These are phyloP conservation scores for Pangasius krempfi DNA, from an alignment of 2,797 vertebrate genomes.

Conservation along the genomic window DNA sequence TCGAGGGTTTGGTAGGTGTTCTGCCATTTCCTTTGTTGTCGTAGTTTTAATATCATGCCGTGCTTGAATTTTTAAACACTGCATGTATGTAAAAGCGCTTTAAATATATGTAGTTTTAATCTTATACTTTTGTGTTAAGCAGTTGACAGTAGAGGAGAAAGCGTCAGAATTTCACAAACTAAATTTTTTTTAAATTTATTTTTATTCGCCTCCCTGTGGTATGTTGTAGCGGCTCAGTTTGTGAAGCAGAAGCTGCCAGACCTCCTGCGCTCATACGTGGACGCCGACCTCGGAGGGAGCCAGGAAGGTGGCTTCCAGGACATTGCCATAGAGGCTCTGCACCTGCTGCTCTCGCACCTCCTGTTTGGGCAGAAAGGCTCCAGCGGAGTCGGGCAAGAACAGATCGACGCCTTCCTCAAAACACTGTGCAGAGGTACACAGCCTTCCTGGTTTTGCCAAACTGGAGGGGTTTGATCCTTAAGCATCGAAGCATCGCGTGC, in stretches of 20 bases:
- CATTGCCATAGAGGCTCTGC: slow-evolving; percentile 99
- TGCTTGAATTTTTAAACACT: not conserved
- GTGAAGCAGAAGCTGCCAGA: slow-evolving; percentile 99
- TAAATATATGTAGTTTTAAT: not conserved
- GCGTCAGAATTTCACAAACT: not conserved
- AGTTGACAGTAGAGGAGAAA: not conserved
- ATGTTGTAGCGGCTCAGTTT: slow-evolving; percentile 88
- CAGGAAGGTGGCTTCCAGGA: slow-evolving; percentile 99
- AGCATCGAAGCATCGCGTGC: not conserved
- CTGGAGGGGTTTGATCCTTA: not conserved
- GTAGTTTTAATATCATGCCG: not conserved
- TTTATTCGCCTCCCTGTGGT: not conserved
- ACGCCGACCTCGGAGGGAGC: slow-evolving; percentile 96
- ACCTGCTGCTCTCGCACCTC: slow-evolving; percentile 99
- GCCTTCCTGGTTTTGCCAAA: not conserved
- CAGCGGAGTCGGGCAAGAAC: slow-evolving; percentile 97
- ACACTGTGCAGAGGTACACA: slow-evolving; percentile 96
- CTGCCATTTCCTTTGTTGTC: not conserved
- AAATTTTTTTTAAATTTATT: no score
- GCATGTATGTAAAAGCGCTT: not conserved
- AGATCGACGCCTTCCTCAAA: slow-evolving; percentile 98
- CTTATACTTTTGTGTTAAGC: not conserved
- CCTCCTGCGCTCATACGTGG: slow-evolving; percentile 97
- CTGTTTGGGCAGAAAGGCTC: slow-evolving; percentile 99
- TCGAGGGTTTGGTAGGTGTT: slow-evolving; percentile 91